Base-by-base conservation (phyloP, 2,888 invertebrate genomes). In the Drosophila kanekoi region DNA sequence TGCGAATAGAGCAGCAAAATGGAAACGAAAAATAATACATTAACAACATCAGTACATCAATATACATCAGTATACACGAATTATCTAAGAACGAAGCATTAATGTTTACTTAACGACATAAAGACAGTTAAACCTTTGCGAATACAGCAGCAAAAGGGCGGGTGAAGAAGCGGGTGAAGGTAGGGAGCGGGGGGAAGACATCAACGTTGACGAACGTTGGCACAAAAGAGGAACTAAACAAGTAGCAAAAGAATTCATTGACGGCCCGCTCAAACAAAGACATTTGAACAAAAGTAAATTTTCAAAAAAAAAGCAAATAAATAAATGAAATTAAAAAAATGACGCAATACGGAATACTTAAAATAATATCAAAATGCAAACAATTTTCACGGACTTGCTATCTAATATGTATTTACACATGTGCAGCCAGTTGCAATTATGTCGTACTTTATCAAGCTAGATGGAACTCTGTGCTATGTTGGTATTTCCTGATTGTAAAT, bases 401-500 rank as follows among this genome's bases (percentile, higher is more conserved):
- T 48, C 48, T 35, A 18, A 43, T 43, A 20, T 43, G 6, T 28
- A 28, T 28, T 28, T 56, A 3, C 11, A 18, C 16, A 47, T 41
- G 18, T 59, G 14, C 40, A 14, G 14, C 10, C 28, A 57, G 40
- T 8, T 33, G 60, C 56, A 45, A 32, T 60, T 56, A 48, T 62
- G 62, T 20, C 13, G 20, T 13, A 43, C 35, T 48, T 18, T 43
- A 58, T 48, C 41, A 18, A 20, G 10, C 28, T 58, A 33, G 16
- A 5, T 60, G 16, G 23, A 47, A 41, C n/a, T 23, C 38, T n/a
- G 11, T 23, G 61, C 20, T 18, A 37, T 51, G 51, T 47, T 67
- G 16, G 45, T 63, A 69, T 69, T 73, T 73, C 74, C 74, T 56
- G 59, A 63, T 58, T 44, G 44, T 40, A 52, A 59, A 59, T 73